Percentiles rank a stretch among this genome's conserved stretches.
phyloP scores from a whole-genome alignment of 1,140 invertebrate genomes.

The Aricia agestis region DNA sequence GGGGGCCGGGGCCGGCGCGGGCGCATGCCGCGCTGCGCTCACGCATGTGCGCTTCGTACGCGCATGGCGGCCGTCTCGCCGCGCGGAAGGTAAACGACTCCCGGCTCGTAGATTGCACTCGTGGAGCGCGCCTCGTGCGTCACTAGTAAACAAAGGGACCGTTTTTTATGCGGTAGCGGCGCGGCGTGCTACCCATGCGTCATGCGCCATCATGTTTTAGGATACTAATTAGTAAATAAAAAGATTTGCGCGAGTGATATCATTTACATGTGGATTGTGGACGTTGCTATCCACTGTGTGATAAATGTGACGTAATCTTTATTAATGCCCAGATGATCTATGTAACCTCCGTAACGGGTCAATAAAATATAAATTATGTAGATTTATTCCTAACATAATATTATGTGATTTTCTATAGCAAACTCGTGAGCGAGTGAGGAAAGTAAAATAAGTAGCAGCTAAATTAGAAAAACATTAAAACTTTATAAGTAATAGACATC shows the following conservation, averaged over 20 bases:
- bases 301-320: conserved; percentile 16
- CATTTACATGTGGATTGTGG: not conserved
- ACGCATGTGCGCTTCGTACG: conserved; percentile 69
- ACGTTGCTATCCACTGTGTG: not conserved
- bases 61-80: conserved; percentile 68
- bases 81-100: conserved; percentile 72
- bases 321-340: not conserved
- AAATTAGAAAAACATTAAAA: too few relatives aligned
- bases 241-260: conserved; percentile 7
- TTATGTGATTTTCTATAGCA: too few relatives aligned
- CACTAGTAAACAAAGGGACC: conserved; percentile 71
- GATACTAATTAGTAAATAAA: conserved; percentile 5
- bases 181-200: conserved; percentile 39
- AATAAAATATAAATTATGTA: too few relatives aligned
- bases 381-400: too few relatives aligned
- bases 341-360: too few relatives aligned
- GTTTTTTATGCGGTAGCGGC: conserved; percentile 54
- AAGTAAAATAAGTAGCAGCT: too few relatives aligned
- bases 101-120: conserved; percentile 61
- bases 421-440: too few relatives aligned
- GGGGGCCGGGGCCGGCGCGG: conserved; percentile 49
- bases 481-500: too few relatives aligned
- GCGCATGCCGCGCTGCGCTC: conserved; percentile 51
- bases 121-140: conserved; percentile 61
- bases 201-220: conserved; percentile 29